Evolutionary conservation across 1,140 invertebrate genomes (phyloP), one percentile per base, ranked within the genome.

Genomic region (Heterodera carotae): DNA sequence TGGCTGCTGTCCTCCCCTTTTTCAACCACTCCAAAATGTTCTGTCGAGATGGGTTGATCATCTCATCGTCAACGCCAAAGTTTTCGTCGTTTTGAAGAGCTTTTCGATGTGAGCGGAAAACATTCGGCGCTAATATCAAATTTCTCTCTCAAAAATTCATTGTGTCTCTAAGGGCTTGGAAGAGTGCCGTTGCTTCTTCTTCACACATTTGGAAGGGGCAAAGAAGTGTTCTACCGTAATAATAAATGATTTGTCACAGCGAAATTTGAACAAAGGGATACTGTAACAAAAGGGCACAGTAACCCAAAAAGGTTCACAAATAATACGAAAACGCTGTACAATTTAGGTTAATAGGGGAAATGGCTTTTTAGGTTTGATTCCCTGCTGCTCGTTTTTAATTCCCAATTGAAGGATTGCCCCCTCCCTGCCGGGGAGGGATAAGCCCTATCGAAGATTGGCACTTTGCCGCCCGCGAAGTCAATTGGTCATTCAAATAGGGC

Each of bases 381-480:
- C 39, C 39, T 6, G 6, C 39, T 12, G 6, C 36, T 12, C 12
- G 39, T 43, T 43, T 56, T 56, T 56, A 56, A 56, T 56, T 22
- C 48, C 48, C 48, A 56, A 56, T 56, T 56, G 48, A 56, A 56
- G 5, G 48, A 56, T 56, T 56, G 5, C 15, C 48, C 48, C 48
- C 18, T 18, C 18, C 48, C 48, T 22, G 1, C 22, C 18, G 5
- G 12, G 5, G 15, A 22, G 48, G 48, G 48, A 22, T 22, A 22
- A 56, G 22, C 5, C 48, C 18, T 18, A 56, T 15, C 48, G 48
- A 22, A 56, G 48, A 56, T 56, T 56, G 48, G 48, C 48, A 56
- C 48, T 56, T 56, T 56, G n/a, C n/a, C n/a, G n/a, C n/a, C 48
- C 48, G 48, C 48, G 48, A 56, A 43, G 48, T 56, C 48, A 56